These are phyloP conservation scores for Leguminivora glycinivorella DNA, from an alignment of 1,140 invertebrate genomes.

Conservation along the genomic window DNA sequence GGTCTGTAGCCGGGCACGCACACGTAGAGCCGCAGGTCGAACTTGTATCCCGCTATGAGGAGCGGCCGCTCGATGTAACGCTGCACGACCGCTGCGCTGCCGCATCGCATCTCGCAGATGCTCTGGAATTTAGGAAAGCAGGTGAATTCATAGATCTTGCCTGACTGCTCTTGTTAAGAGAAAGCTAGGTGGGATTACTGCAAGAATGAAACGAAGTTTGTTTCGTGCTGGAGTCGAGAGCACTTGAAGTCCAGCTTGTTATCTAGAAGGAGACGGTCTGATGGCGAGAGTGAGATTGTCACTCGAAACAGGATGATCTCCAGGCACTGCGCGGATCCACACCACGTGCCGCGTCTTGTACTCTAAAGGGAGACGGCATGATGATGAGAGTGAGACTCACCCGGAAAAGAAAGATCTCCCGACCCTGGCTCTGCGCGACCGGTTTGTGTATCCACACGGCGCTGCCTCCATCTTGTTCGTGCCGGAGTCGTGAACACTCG, in stretches of 20 bases:
- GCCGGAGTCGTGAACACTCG: constrained; percentile 82
- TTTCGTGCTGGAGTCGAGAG: too few species aligned
- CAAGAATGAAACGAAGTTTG: too few species aligned
- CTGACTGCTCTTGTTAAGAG: too few species aligned
- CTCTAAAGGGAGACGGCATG: too few species aligned
- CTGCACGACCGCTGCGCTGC: constrained; percentile 87
- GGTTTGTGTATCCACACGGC: constrained; percentile 94
- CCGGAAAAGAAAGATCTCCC: constrained; percentile 90
- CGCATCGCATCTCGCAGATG: constrained; percentile 86
- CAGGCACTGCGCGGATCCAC: constrained; percentile 93
- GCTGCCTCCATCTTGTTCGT: constrained; percentile 44
- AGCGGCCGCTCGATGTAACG: constrained; percentile 89
- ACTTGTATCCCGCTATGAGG: constrained; percentile 90
- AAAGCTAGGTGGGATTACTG: too few species aligned
- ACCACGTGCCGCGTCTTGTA: constrained; percentile 80
- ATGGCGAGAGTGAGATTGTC: too few species aligned
- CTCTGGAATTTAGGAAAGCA: constrained; percentile 78
- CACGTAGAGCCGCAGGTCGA: constrained; percentile 89
- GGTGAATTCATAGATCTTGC: neutral
- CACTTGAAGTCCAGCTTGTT: too few species aligned
- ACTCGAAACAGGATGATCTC: constrained; percentile 91
- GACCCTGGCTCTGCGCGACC: constrained; percentile 89
- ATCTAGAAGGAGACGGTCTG: too few species aligned
- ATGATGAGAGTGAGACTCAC: too few species aligned
- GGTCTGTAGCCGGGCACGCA: constrained; percentile 89